Base-by-base conservation (phyloP, 2,113 vertebrate genomes). In the Ochotona princeps region DNA sequence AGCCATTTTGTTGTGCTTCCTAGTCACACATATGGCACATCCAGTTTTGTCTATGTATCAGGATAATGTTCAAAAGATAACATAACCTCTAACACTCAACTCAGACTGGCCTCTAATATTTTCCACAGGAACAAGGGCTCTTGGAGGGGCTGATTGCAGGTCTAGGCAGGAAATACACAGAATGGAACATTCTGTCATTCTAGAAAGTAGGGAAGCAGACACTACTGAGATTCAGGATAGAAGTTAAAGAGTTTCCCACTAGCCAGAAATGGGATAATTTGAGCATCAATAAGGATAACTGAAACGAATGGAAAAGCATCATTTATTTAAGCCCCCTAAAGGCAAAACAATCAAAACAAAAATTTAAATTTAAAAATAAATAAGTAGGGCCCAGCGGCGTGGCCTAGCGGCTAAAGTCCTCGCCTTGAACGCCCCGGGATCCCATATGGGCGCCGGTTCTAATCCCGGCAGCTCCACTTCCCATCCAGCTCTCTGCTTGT, bases 251-350 rank as follows among this genome's bases (percentile, higher is more conserved):
- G 70, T 28, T 47, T 78, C 51, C 32, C 74, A 70, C 60, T 90
- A 83, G 60, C 75, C 44, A 85, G 65, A 92, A 47, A 78, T 69
- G 12, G 74, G 75, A 85, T 28, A 66, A 65, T 74, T 8, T 70
- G 30, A 94, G 60, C 47, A 70, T 54, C 28, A 26, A 30, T 25
- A 83, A 91, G 60, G 35, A 75, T n/a, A 89, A 95, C 47, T 20
- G 38, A 93, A 90, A 85, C 30, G 65, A 38, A 49, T 25, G 30
- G 63, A 93, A 95, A 78, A 23, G 35, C 10, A 61, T 30, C 57
- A 60, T 72, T 81, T 88, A 70, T 81, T 93, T 85, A 66, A 92
- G 86, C 32, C 18, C 74, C 15, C 28, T 87, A 63, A 89, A 44
- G 38, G 38, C 38, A 44, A 44, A 44, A 44, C 38, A 44, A 44